Percentiles rank a stretch among this genome's conserved stretches.
These are phyloP conservation scores for Pelecanoides urinatrix DNA, from an alignment of 2,113 vertebrate species.

Conservation along the genomic window DNA sequence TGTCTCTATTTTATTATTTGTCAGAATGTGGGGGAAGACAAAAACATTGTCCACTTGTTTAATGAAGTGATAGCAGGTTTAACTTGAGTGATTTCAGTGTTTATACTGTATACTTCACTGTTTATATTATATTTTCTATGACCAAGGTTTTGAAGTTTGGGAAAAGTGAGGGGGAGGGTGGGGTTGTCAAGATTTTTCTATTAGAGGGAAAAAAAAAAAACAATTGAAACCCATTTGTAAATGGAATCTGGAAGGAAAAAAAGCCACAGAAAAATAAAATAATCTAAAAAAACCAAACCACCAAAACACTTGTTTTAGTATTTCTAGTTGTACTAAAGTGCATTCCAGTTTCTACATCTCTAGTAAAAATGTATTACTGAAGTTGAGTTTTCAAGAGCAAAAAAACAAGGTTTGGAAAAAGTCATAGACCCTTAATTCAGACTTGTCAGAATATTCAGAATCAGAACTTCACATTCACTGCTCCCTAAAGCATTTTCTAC, in stretches of 20 bases:
- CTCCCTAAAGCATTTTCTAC: background rate
- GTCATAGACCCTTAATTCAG: background rate
- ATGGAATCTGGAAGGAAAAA: background rate
- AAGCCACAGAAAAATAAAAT: background rate
- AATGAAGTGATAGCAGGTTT: background rate
- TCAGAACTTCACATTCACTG: background rate
- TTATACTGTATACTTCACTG: background rate
- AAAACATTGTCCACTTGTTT: background rate
- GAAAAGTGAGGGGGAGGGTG: background rate
- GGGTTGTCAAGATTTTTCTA: background rate
- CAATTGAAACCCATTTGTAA: background rate
- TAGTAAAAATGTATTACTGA: background rate
- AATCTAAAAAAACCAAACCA: accelerated
- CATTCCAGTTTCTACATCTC: background rate
- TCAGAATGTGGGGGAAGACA: background rate
- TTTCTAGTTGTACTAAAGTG: background rate
- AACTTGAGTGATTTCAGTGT: background rate
- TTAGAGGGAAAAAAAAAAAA: background rate
- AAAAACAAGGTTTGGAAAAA: background rate
- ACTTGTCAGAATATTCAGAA: background rate
- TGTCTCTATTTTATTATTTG: background rate
- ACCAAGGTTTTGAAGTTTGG: background rate
- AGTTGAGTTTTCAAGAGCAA: background rate
- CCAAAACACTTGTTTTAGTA: background rate
- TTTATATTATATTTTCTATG: background rate